phyloP scores from a whole-genome alignment of 2,797 vertebrate species.

The Crypturellus tataupa region DNA sequence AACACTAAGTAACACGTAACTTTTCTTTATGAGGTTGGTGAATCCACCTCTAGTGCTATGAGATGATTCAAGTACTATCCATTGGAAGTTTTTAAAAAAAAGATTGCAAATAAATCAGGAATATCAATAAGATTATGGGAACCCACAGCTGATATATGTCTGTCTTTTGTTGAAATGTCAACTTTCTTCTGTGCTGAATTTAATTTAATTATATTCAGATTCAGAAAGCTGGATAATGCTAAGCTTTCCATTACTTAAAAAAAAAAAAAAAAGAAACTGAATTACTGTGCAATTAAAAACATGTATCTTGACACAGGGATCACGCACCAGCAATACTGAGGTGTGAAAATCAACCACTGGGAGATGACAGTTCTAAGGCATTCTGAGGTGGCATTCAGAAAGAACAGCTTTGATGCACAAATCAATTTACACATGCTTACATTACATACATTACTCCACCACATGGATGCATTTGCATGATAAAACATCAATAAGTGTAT shows the following conservation, averaged over 20 bases:
- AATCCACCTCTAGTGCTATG: background rate
- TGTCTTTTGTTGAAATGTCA: background rate
- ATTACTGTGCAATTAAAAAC: background rate
- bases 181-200: background rate
- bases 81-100: background rate
- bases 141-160: fast-evolving
- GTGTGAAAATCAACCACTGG: background rate
- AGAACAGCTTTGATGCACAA: background rate
- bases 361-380: background rate
- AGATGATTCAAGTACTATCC: background rate
- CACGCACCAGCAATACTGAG: background rate
- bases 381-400: background rate
- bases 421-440: background rate
- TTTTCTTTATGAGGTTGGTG: background rate
- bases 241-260: background rate
- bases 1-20: background rate
- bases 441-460: background rate
- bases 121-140: background rate
- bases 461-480: background rate
- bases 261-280: background rate
- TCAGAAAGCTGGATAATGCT: background rate
- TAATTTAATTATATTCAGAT: background rate
- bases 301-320: background rate
- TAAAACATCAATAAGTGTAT: background rate
- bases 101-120: background rate